Base-by-base conservation (phyloP, 2,113 vertebrate species). In the Geococcyx californianus region DNA sequence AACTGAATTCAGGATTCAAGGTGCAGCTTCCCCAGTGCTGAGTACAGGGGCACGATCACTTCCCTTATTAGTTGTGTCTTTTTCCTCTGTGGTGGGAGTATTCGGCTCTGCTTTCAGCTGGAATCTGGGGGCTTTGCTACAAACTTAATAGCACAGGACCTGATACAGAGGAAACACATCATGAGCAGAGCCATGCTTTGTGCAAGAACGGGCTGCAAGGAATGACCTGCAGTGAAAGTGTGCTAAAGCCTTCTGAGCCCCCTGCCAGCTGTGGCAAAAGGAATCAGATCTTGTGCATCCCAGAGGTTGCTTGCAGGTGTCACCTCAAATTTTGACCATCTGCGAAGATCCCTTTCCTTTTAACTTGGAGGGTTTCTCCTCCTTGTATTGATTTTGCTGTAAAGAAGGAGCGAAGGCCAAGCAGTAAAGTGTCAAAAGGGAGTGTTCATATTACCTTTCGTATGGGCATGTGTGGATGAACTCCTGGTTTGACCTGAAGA, bases 291-390 rank as follows among this genome's bases (percentile, higher is more conserved):
- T 10, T 75, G 23, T 40, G 29, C 51, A 47, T 67, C 45, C 40
- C 2, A 1, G 33, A 55, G 49, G 62, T 69, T 0, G 0, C 55
- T 56, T 0, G 1, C 44, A 59, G 47, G 34, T 49, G n/a, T 19
- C 70, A 87, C 15, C 36, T 86, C 5, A 0, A 29, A 13, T 74
- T 83, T 34, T 76, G 19, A 38, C 59, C 23, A 20, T 55, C 33
- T 45, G 11, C 14, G 12, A 23, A 81, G 23, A 24, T 83, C 33
- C 16, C 29, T 89, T 72, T 94, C 33, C 10, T 26, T 67, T 77
- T 92, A 40, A 80, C 40, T 19, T 47, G 45, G 23, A 58, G 3
- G 4, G 6, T 62, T 55, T 73, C 42, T 89, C 23, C 34, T 86
- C 8, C 34, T 74, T 26, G 20, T 47, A n/a, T 29, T 67, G 55